phyloP scores from a whole-genome alignment of 2,113 vertebrate genomes.

The Amazona guildingii region DNA sequence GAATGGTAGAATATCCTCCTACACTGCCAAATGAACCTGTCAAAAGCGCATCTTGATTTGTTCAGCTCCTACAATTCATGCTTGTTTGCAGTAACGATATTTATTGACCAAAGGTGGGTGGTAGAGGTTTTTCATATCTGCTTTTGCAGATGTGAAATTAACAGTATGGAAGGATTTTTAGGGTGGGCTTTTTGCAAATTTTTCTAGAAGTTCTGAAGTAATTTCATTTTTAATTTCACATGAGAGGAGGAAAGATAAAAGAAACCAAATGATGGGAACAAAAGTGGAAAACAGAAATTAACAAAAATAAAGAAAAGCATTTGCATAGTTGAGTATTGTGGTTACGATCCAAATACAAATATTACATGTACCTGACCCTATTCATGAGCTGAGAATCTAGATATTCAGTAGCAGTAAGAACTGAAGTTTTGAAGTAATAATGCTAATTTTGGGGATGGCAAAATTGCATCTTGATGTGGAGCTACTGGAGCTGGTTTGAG shows the following conservation, averaged over 20 bases:
- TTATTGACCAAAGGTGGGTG: conserved; percentile 66
- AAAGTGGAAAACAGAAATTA: background rate
- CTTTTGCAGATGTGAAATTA: conserved; percentile 55
- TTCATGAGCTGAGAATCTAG: background rate
- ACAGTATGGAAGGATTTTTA: background rate
- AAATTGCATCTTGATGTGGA: background rate
- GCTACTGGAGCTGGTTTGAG: background rate
- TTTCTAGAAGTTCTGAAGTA: background rate
- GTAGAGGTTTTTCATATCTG: background rate
- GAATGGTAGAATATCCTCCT: conserved; percentile 71
- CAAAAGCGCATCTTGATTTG: conserved; percentile 72
- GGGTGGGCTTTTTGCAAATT: background rate
- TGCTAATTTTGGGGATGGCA: background rate
- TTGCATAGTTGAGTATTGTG: background rate
- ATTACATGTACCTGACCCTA: background rate
- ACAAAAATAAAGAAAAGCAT: background rate
- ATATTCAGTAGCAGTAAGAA: background rate
- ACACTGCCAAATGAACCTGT: conserved; percentile 70
- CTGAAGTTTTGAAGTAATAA: background rate
- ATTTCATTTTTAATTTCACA: background rate
- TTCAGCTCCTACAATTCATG: conserved; percentile 52
- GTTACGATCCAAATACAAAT: background rate
- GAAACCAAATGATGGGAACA: background rate
- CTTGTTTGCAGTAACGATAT: conserved; percentile 67
- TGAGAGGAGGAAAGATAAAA: background rate